Base-by-base conservation (phyloP, 2,797 vertebrate genomes). In the Varecia variegata region DNA sequence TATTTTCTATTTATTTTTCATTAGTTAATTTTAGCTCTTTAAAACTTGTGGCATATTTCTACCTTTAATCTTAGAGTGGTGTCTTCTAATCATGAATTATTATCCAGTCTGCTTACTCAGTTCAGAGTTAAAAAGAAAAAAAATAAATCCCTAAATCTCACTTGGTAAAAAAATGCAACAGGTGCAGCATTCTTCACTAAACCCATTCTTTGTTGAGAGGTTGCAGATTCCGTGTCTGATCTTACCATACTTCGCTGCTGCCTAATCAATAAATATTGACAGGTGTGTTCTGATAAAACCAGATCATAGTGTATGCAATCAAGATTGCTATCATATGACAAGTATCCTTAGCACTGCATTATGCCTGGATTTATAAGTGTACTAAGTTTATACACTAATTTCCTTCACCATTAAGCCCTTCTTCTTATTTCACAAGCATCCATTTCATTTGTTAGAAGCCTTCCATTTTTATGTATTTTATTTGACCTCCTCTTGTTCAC, bases 81-180 rank as follows among this genome's bases (percentile, higher is more conserved):
- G 20, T 83, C 92, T 95, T 43, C 40, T 68, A 62, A 30, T 62
- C 81, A 10, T 40, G 45, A 74, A 23, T 14, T 83, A 89, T 76
- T 77, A 76, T 68, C 45, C 40, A 88, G 74, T 67, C 54, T 80
- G 60, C 23, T 45, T 40, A 67, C n/a, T 96, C 20, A 82, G n/a
- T 25, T 68, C 43, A 73, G 32, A 94, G 35, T 88, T 67, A 88
- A 85, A 93, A 94, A 23, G 45, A n/a, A 81, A 67, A 67, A 80
- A 80, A 89, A 45, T 23, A 88, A 73, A 70, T 73, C 25, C 54
- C 32, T 84, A 88, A 93, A 82, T 95, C 86, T 87, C 76, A 60
- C 9, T 79, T 95, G 68, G 81, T 62, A 15, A 83, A 58, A 86
- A 88, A 58, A 58, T 58, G 20, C 3, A 93, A 35, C 82, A 94